phyloP scores from a whole-genome alignment of 2,113 vertebrate species.

The Percopsis transmontana region DNA sequence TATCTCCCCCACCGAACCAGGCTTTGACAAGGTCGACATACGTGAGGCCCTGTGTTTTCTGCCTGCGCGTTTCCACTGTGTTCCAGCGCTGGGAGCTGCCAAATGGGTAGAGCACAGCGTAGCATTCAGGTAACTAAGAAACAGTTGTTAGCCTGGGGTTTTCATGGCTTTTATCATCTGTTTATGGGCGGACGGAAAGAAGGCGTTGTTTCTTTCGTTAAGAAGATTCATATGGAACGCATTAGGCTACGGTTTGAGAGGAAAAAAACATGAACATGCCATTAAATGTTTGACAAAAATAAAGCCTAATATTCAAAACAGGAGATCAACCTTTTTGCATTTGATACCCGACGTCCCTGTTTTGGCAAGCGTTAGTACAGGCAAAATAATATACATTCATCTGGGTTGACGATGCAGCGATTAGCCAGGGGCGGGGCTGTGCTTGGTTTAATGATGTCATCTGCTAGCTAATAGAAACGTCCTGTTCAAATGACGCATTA shows the following conservation, averaged over 20 bases:
- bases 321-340: not conserved
- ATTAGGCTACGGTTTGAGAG: no score
- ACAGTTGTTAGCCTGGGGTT: not conserved
- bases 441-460: conserved; percentile 61
- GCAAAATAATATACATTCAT: conserved; percentile 52
- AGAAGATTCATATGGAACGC: conserved; percentile 19
- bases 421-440: conserved; percentile 55
- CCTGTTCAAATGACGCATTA: conserved; percentile 63
- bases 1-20: conserved; percentile 60
- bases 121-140: conserved; percentile 22
- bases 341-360: not conserved
- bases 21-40: conserved; percentile 67
- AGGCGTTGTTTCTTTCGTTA: conserved; percentile 27
- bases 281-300: not conserved
- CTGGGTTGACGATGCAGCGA: conserved; percentile 55
- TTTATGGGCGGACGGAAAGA: conserved; percentile 34
- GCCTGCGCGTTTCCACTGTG: not conserved
- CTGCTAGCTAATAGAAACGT: conserved; percentile 53
- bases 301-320: conserved; percentile 16
- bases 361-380: conserved; percentile 5
- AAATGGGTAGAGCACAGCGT: not conserved
- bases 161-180: conserved; percentile 28
- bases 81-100: not conserved
- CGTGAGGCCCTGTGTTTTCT: conserved; percentile 59
- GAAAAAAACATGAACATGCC: no score